phyloP scores from a whole-genome alignment of 2,797 vertebrate genomes.

The Lepus oiostolus region DNA sequence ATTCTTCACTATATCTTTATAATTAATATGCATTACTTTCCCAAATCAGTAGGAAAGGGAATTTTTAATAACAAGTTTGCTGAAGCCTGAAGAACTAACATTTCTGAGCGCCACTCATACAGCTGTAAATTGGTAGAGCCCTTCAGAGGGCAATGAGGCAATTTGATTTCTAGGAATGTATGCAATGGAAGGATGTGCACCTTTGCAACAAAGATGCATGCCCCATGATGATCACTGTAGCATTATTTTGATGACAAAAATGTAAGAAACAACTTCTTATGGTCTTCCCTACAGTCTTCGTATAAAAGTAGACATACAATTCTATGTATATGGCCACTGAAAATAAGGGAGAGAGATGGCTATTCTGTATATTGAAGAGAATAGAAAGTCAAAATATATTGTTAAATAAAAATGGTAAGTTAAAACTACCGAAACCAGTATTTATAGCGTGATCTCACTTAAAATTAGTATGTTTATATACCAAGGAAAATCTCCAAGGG shows the following conservation, averaged over 20 bases:
- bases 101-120: neutral
- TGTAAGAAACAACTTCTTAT: conserved; percentile 7
- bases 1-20: neutral
- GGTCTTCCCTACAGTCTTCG: neutral
- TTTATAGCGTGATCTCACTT: conserved; percentile 36
- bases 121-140: neutral
- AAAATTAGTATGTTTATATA: conserved; percentile 66
- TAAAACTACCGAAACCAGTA: neutral
- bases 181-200: neutral
- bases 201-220: neutral
- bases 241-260: neutral
- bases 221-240: neutral
- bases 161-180: conserved; percentile 1
- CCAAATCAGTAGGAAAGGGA: neutral
- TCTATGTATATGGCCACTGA: neutral
- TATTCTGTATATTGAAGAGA: neutral
- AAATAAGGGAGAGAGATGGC: neutral
- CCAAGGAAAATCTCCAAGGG: neutral
- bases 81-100: neutral
- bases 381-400: conserved; percentile 9
- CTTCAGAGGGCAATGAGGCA: neutral
- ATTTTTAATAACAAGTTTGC: conserved; percentile 31
- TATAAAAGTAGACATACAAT: neutral
- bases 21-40: neutral
- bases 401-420: conserved; percentile 28